Conservation (phyloP, 2,113 vertebrate genomes). For the Syrrhaptes paradoxus region DNA sequence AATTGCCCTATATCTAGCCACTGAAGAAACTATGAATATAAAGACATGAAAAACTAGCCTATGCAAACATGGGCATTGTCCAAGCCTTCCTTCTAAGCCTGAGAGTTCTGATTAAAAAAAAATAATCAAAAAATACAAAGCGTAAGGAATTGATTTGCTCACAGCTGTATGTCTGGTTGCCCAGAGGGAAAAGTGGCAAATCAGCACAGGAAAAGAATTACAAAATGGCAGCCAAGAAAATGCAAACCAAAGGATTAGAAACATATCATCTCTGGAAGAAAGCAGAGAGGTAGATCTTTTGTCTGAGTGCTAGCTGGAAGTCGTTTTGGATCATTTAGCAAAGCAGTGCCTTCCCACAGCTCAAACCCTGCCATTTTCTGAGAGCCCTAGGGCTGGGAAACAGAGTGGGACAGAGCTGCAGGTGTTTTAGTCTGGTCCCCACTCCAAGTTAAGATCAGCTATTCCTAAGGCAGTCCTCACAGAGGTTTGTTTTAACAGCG, state of each 20-base stretch:
- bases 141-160: not conserved
- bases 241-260: not conserved
- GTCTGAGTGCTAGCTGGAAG: not conserved
- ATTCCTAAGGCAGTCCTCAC: not conserved
- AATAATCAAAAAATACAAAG: not conserved
- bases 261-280: not conserved
- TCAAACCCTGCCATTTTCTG: not conserved
- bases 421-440: not conserved
- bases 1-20: not conserved
- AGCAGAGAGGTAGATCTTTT: not conserved
- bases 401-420: rapidly evolving
- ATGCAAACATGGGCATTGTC: not conserved
- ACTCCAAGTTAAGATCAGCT: not conserved
- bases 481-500: not conserved
- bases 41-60: not conserved
- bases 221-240: not conserved
- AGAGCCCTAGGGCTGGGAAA: not conserved
- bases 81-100: not conserved
- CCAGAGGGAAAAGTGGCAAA: not conserved
- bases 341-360: not conserved
- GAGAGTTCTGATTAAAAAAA: not conserved
- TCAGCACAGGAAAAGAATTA: not conserved
- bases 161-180: not conserved
- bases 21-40: not conserved
- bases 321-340: not conserved